Percentiles rank a stretch among this genome's conserved stretches.
Evolutionary conservation across 1,140 invertebrate genomes (phyloP).

Genomic region (Psilanteris sp.): DNA sequence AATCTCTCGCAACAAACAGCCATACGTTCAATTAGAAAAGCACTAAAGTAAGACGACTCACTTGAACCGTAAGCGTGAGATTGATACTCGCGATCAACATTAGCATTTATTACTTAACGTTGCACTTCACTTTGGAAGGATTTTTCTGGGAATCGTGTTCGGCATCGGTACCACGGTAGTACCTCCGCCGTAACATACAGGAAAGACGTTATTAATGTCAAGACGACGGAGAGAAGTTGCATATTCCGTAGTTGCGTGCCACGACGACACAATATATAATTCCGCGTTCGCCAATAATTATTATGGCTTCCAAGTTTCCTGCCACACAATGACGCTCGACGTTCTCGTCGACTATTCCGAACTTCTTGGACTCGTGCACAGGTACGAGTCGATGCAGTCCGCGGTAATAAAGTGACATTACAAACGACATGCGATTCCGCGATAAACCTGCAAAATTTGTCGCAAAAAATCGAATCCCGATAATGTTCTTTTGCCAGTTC

Average conservation of each 20-base stretch:
- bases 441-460: conserved; percentile 78
- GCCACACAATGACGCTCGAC: conserved; percentile 67
- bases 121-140: conserved; percentile 37
- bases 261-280: conserved; percentile 77
- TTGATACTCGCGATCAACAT: conserved; percentile 43
- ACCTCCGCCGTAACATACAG: conserved; percentile 61
- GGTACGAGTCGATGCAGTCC: conserved; percentile 54
- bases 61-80: conserved; percentile 39
- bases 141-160: conserved; percentile 64
- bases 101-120: conserved; percentile 55
- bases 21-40: conserved; percentile 20
- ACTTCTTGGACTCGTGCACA: conserved; percentile 65
- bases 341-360: conserved; percentile 64
- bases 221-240: conserved; percentile 68
- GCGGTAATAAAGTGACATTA: conserved; percentile 77
- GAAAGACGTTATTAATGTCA: conserved; percentile 76
- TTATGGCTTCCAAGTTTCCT: conserved; percentile 75
- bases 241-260: conserved; percentile 72
- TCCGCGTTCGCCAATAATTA: conserved; percentile 78
- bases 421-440: conserved; percentile 75
- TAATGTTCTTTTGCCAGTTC: conserved; percentile 5
- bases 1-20: conserved; percentile 2
- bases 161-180: conserved; percentile 62
- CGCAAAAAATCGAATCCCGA: conserved; percentile 51
- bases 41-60: conserved; percentile 19